Evolutionary conservation across 2,888 invertebrate species (phyloP).

Genomic region (Heliconius ethilla): DNA sequence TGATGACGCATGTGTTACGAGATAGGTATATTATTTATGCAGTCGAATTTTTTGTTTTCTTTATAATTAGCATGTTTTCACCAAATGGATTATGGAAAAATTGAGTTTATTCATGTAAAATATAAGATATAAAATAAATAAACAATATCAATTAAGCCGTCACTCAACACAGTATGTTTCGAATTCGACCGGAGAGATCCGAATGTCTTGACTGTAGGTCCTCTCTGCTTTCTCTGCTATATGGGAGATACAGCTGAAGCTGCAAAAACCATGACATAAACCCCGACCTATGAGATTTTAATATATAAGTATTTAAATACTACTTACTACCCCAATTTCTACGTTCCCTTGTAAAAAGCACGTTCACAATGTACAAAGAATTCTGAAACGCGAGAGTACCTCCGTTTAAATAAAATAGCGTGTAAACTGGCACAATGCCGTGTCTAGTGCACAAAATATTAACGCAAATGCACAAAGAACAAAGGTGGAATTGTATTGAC

Average conservation of each 20-base stretch:
- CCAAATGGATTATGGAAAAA: no score
- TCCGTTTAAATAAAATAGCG: slow-evolving; percentile 28
- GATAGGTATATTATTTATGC: no score
- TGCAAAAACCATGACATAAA: neutral
- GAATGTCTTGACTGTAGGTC: neutral
- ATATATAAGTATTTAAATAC: neutral
- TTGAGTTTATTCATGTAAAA: no score
- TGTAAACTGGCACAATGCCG: slow-evolving; percentile 26
- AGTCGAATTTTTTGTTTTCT: no score
- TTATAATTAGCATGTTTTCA: no score
- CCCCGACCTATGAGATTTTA: neutral
- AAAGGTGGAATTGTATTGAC: slow-evolving; percentile 26
- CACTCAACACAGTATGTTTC: neutral
- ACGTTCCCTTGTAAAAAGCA: slow-evolving; percentile 2
- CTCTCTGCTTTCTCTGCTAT: neutral
- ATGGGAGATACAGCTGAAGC: neutral
- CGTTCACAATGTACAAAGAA: slow-evolving; percentile 18
- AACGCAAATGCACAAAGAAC: slow-evolving; percentile 29
- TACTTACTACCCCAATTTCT: neutral
- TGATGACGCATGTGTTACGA: no score
- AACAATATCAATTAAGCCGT: no score
- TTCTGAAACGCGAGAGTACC: slow-evolving; percentile 32
- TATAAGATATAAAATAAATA: no score
- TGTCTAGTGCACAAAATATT: slow-evolving; percentile 24
- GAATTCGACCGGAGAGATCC: neutral